Evolutionary conservation across 2,113 vertebrate species (phyloP).

Genomic region (Melanocharis versteri): DNA sequence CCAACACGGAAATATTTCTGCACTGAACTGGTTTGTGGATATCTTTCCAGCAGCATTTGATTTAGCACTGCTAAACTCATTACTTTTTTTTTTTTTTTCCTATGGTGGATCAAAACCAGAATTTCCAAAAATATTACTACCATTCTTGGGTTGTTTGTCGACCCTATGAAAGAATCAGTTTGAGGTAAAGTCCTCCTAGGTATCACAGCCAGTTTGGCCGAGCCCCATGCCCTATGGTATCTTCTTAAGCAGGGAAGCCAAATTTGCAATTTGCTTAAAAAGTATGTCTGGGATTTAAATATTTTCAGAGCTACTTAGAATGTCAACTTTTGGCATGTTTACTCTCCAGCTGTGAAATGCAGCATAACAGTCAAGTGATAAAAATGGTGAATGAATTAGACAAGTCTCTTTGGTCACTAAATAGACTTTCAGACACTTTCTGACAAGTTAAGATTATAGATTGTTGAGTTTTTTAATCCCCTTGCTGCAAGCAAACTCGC

Average conservation of each 20-base stretch:
- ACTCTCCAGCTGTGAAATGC: slow-evolving; percentile 50
- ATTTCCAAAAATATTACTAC: slow-evolving; percentile 66
- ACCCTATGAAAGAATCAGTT: slow-evolving; percentile 36
- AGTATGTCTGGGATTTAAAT: slow-evolving; percentile 59
- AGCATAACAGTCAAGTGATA: slow-evolving; percentile 28
- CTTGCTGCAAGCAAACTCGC: neutral
- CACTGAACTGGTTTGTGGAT: slow-evolving; percentile 67
- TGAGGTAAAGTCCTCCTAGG: slow-evolving; percentile 43
- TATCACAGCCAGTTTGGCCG: slow-evolving; percentile 35
- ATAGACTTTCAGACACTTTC: slow-evolving; percentile 20
- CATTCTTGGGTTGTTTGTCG: slow-evolving; percentile 59
- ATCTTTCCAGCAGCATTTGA: slow-evolving; percentile 67
- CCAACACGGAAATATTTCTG: slow-evolving; percentile 76
- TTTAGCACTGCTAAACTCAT: slow-evolving; percentile 75
- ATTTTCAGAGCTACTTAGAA: slow-evolving; percentile 62
- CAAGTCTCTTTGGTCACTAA: slow-evolving; percentile 19
- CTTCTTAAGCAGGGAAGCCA: slow-evolving; percentile 39
- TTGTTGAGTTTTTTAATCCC: neutral
- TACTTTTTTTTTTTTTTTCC: slow-evolving; percentile 55
- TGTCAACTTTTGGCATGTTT: slow-evolving; percentile 62
- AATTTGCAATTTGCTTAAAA: slow-evolving; percentile 60
- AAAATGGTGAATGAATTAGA: slow-evolving; percentile 45
- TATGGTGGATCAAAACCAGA: slow-evolving; percentile 58
- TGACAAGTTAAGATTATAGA: neutral
- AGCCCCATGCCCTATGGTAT: slow-evolving; percentile 61